Conservation (phyloP, 2,797 vertebrate genomes). For the Eleutherodactylus coqui region DNA sequence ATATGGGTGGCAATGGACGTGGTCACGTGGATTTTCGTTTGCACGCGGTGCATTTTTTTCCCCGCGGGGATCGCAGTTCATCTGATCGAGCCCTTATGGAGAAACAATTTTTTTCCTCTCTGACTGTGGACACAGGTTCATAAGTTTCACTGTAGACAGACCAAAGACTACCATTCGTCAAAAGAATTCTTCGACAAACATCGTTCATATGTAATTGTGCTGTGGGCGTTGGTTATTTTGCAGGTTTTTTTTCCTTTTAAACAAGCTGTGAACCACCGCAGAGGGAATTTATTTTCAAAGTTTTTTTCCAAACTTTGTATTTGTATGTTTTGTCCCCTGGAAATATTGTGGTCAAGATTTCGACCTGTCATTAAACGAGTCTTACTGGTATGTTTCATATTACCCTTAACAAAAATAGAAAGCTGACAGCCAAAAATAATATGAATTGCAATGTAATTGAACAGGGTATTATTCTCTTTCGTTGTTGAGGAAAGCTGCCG, state of each 20-base stretch:
- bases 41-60: too few species aligned
- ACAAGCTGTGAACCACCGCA: constrained; percentile 36
- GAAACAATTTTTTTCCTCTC: too few species aligned
- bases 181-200: constrained; percentile 8
- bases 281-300: neutral
- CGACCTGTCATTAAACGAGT: constrained; percentile 53
- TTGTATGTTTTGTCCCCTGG: constrained; percentile 44
- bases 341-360: constrained; percentile 56
- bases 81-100: too few species aligned
- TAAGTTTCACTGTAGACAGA: constrained; percentile 13
- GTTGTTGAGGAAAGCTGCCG: constrained; percentile 37
- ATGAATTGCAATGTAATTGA: constrained; percentile 35
- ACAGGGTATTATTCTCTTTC: constrained; percentile 23
- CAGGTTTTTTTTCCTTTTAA: constrained; percentile 14
- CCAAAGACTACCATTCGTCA: constrained; percentile 11
- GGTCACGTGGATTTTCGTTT: too few species aligned
- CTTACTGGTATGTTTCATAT: constrained; percentile 57
- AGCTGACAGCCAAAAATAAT: constrained; percentile 48
- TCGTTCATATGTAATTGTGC: neutral
- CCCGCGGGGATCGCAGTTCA: too few species aligned
- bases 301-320: constrained; percentile 4
- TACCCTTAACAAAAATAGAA: constrained; percentile 52
- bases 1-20: too few species aligned
- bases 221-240: constrained; percentile 15
- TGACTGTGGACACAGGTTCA: too few species aligned